Evolutionary conservation across 2,888 invertebrate genomes (phyloP).

Genomic region (Acanthosepion pharaonis): DNA sequence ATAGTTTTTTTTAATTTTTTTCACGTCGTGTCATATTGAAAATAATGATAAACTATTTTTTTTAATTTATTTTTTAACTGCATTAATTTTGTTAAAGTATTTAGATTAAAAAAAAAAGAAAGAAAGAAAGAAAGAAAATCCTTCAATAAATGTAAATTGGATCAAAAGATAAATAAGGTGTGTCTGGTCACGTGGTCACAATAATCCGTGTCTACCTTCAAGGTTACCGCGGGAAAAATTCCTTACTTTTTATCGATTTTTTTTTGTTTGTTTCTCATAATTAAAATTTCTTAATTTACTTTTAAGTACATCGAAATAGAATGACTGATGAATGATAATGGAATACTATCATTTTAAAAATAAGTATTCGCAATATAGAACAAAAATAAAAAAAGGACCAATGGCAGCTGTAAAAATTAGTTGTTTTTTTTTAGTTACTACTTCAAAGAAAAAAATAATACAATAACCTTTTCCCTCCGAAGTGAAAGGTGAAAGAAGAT

Average conservation of each 20-base stretch:
- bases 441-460: background rate
- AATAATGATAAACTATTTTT: background rate
- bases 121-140: background rate
- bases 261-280: background rate
- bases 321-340: too few relatives aligned
- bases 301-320: too few relatives aligned
- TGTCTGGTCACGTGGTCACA: background rate
- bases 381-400: too few relatives aligned
- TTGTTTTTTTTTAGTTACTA: too few relatives aligned
- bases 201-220: background rate
- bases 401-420: too few relatives aligned
- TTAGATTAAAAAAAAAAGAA: background rate
- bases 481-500: background rate
- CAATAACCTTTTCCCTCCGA: background rate
- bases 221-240: background rate
- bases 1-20: background rate
- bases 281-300: too few relatives aligned
- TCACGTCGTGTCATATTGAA: too few relatives aligned
- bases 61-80: background rate
- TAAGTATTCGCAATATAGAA: too few relatives aligned
- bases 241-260: background rate
- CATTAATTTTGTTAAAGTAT: background rate
- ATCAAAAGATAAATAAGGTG: background rate
- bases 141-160: background rate
- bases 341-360: too few relatives aligned